A percentile compares a stretch with the other conserved stretches of the same genome.
phyloP scores from a whole-genome alignment of 2,888 invertebrate species.

The Branchipolynoe longqiensis region DNA sequence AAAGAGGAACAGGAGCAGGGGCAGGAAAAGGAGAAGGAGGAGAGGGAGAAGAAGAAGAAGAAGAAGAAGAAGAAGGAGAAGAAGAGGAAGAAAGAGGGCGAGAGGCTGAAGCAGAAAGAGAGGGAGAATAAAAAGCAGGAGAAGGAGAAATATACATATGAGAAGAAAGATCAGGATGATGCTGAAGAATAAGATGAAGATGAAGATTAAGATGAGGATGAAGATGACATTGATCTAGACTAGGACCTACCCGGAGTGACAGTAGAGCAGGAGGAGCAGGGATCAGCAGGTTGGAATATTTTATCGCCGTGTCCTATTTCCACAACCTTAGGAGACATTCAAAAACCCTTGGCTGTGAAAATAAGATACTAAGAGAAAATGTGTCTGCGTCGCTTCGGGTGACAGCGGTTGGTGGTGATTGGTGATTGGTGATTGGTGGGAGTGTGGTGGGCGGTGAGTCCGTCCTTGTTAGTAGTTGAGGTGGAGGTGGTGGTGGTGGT shows the following conservation, averaged over 20 bases:
- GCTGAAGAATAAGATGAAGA: neutral
- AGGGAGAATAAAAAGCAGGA: neutral
- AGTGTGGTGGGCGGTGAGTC: neutral
- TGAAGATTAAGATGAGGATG: neutral
- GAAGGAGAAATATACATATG: neutral
- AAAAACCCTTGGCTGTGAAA: constrained; percentile 45
- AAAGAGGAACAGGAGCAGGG: too few species aligned
- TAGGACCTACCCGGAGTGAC: neutral
- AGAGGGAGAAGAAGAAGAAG: too few species aligned
- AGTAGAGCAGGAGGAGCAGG: neutral
- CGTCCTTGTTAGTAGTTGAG: neutral
- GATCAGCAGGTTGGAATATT: constrained; percentile 34
- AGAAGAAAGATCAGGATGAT: neutral
- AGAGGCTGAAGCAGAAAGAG: too few species aligned
- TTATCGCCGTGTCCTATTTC: constrained; percentile 43
- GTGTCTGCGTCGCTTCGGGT: neutral
- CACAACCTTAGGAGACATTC: constrained; percentile 34
- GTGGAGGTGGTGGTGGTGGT: neutral
- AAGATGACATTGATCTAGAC: neutral
- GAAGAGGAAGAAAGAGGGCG: too few species aligned
- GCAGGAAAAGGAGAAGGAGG: too few species aligned
- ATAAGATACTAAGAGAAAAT: constrained; percentile 51
- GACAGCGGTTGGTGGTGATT: neutral
- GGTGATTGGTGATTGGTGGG: too few species aligned
- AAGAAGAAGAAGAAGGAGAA: too few species aligned